Evolutionary conservation across 1,140 invertebrate genomes (phyloP).

Genomic region (Ooceraea biroi): DNA sequence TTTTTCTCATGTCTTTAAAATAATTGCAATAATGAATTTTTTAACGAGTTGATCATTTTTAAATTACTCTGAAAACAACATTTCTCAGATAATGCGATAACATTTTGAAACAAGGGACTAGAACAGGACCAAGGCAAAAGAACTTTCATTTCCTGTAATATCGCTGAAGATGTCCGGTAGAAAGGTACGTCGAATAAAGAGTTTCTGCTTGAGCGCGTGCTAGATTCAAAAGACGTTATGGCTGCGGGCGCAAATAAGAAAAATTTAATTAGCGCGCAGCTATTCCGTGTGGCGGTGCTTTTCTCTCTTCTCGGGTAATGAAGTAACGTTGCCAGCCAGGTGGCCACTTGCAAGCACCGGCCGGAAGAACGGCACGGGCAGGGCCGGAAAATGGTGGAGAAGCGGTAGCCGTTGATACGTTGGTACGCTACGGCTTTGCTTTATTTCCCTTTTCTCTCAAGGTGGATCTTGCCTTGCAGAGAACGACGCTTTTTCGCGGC

Average conservation of each 20-base stretch:
- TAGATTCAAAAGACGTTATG: constrained; percentile 38
- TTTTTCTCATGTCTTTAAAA: constrained; percentile 1
- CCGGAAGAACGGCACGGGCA: constrained; percentile 25
- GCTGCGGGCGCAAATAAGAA: constrained; percentile 45
- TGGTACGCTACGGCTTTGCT: constrained; percentile 46
- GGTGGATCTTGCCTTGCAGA: constrained; percentile 48
- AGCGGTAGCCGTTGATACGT: constrained; percentile 41
- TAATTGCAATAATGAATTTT: neutral
- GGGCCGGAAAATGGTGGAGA: constrained; percentile 41
- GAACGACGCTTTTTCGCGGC: constrained; percentile 54
- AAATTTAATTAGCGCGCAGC: constrained; percentile 72
- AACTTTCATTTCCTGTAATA: neutral
- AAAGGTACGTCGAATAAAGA: neutral
- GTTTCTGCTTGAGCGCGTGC: constrained; percentile 5
- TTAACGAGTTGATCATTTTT: constrained; percentile 28
- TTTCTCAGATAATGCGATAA: neutral
- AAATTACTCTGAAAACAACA: too few relatives aligned
- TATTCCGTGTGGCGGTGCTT: constrained; percentile 51
- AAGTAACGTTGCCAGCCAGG: constrained; percentile 64
- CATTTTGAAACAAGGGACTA: neutral
- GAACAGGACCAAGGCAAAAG: neutral
- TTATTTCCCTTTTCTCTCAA: constrained; percentile 61
- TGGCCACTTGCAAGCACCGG: constrained; percentile 60
- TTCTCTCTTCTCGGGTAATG: constrained; percentile 65
- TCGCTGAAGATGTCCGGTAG: neutral